Conservation (phyloP, 2,113 vertebrate species). For the Patagioenas fasciata region DNA sequence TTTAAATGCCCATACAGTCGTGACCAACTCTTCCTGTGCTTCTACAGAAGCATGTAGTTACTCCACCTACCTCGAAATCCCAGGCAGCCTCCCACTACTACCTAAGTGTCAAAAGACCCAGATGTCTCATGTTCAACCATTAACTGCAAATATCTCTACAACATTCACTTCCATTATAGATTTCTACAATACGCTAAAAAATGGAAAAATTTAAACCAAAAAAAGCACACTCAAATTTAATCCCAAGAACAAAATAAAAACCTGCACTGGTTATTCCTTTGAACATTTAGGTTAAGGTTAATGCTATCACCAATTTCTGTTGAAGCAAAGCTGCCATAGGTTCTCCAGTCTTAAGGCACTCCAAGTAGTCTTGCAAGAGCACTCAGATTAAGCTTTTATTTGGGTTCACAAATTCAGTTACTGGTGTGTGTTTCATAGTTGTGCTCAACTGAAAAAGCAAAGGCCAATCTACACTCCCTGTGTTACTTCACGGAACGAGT, state of each 20-base stretch:
- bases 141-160: background rate
- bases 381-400: background rate
- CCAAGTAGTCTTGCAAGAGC: background rate
- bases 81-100: conserved; percentile 55
- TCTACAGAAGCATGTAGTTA: conserved; percentile 29
- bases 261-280: background rate
- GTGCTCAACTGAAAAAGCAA: background rate
- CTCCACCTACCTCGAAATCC: conserved; percentile 38
- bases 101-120: conserved; percentile 54
- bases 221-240: background rate
- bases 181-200: background rate
- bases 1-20: conserved; percentile 35
- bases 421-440: background rate
- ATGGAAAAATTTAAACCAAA: background rate
- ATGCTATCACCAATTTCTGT: background rate
- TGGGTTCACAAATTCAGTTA: background rate
- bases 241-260: background rate
- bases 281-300: background rate
- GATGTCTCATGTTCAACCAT: conserved; percentile 44
- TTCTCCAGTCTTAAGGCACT: background rate
- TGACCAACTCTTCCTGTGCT: conserved; percentile 47
- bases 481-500: background rate
- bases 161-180: background rate
- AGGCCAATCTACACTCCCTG: background rate
- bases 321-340: background rate